These are phyloP conservation scores for Psix sp. DNA, from an alignment of 1,140 invertebrate species.

Conservation along the genomic window DNA sequence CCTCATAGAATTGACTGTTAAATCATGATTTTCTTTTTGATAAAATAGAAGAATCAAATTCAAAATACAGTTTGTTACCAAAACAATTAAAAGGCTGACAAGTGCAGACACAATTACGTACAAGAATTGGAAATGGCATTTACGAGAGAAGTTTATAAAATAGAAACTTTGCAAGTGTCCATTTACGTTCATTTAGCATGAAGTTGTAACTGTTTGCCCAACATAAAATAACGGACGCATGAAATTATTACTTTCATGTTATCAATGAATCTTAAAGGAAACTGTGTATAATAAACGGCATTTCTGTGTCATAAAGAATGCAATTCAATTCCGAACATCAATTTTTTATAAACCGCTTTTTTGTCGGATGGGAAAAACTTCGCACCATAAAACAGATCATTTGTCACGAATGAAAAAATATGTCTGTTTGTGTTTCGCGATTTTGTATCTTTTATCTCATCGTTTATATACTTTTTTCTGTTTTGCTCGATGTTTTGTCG, in stretches of 20 bases:
- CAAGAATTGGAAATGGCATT: conserved; percentile 56
- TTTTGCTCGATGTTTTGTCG: conserved; percentile 25
- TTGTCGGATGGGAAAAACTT: too few relatives aligned
- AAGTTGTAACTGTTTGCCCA: conserved; percentile 42
- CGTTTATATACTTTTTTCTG: conserved; percentile 6
- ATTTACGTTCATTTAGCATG: conserved; percentile 49
- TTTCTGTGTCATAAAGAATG: conserved; percentile 2
- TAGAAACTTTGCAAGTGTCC: conserved; percentile 50
- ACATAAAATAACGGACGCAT: conserved; percentile 33
- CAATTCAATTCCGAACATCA: conserved; percentile 3
- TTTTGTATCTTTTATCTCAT: conserved; percentile 12
- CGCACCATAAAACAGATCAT: too few relatives aligned
- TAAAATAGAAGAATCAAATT: conserved; percentile 33
- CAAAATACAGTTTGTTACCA: conserved; percentile 38
- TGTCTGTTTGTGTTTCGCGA: conserved; percentile 2
- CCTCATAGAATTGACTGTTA: too few relatives aligned
- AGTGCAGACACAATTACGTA: conserved; percentile 47
- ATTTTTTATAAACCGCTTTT: too few relatives aligned
- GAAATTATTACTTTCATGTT: conserved; percentile 31
- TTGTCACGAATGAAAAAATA: conserved; percentile 20
- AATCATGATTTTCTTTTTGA: too few relatives aligned
- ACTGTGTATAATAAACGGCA: background rate
- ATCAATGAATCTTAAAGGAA: conserved; percentile 16
- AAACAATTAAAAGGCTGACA: conserved; percentile 46
- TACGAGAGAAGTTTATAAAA: conserved; percentile 54